phyloP scores from a whole-genome alignment of 2,888 invertebrate genomes.

The Trichogramma evanescens region DNA sequence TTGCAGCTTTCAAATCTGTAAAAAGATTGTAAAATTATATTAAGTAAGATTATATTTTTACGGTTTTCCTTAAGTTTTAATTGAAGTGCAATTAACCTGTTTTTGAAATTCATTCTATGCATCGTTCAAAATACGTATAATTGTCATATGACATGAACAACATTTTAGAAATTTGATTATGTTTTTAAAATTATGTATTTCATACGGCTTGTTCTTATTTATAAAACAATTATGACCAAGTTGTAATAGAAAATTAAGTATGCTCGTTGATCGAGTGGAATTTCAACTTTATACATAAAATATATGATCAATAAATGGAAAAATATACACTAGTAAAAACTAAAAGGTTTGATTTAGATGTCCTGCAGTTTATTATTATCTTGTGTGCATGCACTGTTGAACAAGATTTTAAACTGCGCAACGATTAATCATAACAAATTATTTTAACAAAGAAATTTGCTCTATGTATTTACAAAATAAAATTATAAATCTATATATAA shows the following conservation, averaged over 20 bases:
- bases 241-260: background rate
- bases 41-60: too few relatives aligned
- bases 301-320: constrained; percentile 9
- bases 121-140: constrained; percentile 8
- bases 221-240: background rate
- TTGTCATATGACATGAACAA: background rate
- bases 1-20: too few relatives aligned
- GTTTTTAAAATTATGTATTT: background rate
- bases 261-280: constrained; percentile 20
- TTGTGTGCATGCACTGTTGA: too few relatives aligned
- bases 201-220: background rate
- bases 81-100: constrained; percentile 19
- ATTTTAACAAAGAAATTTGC: constrained; percentile 18
- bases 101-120: constrained; percentile 9
- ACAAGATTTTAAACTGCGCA: constrained; percentile 6
- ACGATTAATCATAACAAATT: constrained; percentile 17
- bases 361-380: constrained; percentile 3
- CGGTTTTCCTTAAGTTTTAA: constrained; percentile 7
- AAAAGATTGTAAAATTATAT: too few relatives aligned
- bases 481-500: constrained; percentile 18
- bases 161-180: background rate
- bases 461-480: constrained; percentile 22
- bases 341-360: background rate
- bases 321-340: constrained; percentile 8
- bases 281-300: constrained; percentile 15